These are phyloP conservation scores for Miltochrista miniata DNA, from an alignment of 2,888 invertebrate species.

Conservation along the genomic window DNA sequence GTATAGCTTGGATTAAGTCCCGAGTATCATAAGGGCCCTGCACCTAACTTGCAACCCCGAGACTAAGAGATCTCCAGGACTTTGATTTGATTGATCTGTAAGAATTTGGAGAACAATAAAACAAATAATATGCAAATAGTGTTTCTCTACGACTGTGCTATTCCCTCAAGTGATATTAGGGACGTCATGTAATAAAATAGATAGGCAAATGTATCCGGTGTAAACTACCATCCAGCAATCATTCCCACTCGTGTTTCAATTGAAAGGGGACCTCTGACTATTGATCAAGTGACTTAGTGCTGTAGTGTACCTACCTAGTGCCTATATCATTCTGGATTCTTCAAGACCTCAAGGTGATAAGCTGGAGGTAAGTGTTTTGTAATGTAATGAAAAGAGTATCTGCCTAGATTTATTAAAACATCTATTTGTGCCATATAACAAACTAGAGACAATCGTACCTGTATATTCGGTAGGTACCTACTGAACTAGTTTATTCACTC, in stretches of 20 bases:
- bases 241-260: constrained; percentile 23
- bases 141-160: constrained; percentile 22
- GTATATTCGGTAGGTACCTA: too few relatives aligned
- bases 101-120: too few relatives aligned
- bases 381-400: too few relatives aligned
- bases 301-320: background rate
- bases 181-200: constrained; percentile 44
- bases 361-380: constrained; percentile 28
- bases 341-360: background rate
- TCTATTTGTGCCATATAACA: too few relatives aligned
- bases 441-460: too few relatives aligned
- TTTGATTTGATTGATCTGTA: too few relatives aligned
- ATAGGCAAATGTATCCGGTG: constrained; percentile 40
- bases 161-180: constrained; percentile 17
- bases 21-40: too few relatives aligned
- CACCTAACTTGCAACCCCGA: too few relatives aligned
- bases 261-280: constrained; percentile 13
- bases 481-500: too few relatives aligned
- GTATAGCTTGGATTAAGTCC: too few relatives aligned
- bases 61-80: too few relatives aligned
- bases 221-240: constrained; percentile 47
- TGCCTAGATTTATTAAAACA: too few relatives aligned
- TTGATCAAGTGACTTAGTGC: background rate
- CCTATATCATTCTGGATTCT: background rate
- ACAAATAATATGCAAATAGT: background rate